Evolutionary conservation across 2,888 invertebrate species (phyloP), one percentile per base, ranked within the genome.

Genomic region (Hipparchia sbordonii): DNA sequence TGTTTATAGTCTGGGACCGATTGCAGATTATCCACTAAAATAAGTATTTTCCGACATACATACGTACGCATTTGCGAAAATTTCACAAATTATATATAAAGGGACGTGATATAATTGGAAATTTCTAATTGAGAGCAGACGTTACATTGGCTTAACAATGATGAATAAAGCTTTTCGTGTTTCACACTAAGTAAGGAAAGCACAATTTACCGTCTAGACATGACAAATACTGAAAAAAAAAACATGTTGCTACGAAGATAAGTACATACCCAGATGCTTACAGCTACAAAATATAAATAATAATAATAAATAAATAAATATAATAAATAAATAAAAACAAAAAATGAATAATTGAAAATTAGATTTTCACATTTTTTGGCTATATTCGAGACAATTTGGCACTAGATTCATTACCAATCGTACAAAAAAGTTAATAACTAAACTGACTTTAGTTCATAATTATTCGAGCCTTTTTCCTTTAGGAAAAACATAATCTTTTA

Each of bases 181-280:
- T 60, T 60, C 6, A 62, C 46, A 62, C 46, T 62, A 65, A 23
- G 23, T 23, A 23, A 48, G 23, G 8, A 5, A 63, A 63, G 48
- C 23, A 48, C 48, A 48, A 23, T 63, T 63, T 63, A 23, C 10
- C 5, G 13, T 48, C 48, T 63, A 63, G 52, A 52, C 52, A 65
- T 13, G 57, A 65, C 33, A 33, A 65, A 65, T 65, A 65, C 65
- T 65, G 65, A 12, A 33, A 65, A 65, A 23, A 51, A 52, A 52
- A 2, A 52, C 12, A 39, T 12, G 6, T 52, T 23, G 23, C 65
- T 65, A 52, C 33, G 52, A 12, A 63, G 9, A 23, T 8, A 39
- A 39, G 39, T 39, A 39, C 39, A 63, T 8, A 51, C 65, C 23
- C 23, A n/a, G 4, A 9, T 51, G 52, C 63, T 52, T 65, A 65